Base-by-base conservation (phyloP, 1,140 invertebrate species). In the Batillaria attramentaria region DNA sequence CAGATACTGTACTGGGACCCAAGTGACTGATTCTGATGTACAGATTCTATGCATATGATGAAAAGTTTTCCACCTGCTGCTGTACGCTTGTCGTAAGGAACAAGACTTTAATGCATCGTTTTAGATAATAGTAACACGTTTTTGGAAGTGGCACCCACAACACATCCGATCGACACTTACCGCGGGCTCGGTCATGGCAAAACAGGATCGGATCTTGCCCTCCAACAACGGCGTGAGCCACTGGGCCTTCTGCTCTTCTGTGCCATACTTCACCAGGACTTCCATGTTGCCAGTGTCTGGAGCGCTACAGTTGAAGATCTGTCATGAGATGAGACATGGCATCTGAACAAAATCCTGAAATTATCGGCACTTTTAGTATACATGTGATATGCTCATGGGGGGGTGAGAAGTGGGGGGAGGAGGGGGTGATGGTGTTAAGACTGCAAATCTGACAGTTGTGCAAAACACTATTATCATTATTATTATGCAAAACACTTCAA, bases 261-360 rank as follows among this genome's bases (percentile, higher is more conserved):
- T 91, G 31, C 91, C 92, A 83, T 92, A 92, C 72, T 89, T 89
- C 4, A 92, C 87, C 8, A 92, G 80, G 31, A 91, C 91, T 81
- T 92, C 92, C 91, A 92, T 92, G 82, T 92, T 92, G 50, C 92
- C 92, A 37, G 92, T 92, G 83, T 92, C 92, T 20, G 92, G 92
- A 8, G 92, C 91, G 74, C 84, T 87, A 83, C 92, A 92, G 86
- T 92, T 92, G 79, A 92, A 92, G 46, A 91, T 85, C 90, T 91
- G 77, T 4, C 73, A n/a, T 41, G 31, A 72, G n/a, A 42, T 33
- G 20, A 50, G 46, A 60, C 54, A 20, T 4, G 31, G 39, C 16
- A 4, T 16, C n/a, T 28, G 33, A 62, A 62, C 8, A 54, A 54
- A 54, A 20, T 54, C 8, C 28, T 39, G n/a, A 68, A 35, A 42